Base-by-base conservation (phyloP, 2,888 invertebrate genomes). In the Crocallis elinguaria region DNA sequence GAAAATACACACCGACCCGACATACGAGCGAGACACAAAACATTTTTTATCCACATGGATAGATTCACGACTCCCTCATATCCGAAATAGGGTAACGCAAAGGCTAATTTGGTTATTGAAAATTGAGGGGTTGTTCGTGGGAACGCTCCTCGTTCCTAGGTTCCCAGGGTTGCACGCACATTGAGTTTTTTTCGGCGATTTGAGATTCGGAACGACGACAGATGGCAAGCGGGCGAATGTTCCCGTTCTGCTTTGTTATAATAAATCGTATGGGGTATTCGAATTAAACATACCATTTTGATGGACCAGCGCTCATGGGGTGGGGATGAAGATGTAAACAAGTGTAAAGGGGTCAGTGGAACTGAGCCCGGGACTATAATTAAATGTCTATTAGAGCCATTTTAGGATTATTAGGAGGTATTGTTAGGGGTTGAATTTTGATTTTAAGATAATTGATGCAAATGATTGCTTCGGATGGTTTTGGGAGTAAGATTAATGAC, bases 111-210 rank as follows among this genome's bases (percentile, higher is more conserved):
- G 92, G 91, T 92, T 92, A 92, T 92, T 91, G 91, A 88, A 89
- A 88, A 90, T 90, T 88, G 90, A 88, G 92, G 92, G 92, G 92
- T 92, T 86, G 91, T 88, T 92, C 94, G 94, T 94, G 94, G 94
- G 94, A 94, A 94, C 92, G 92, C 91, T 88, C 84, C 87, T 82
- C 84, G 90, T 84, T 88, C 86, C 87, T 86, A 83, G 92, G 93
- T 94, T 94, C 94, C 94, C 94, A 94, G 92, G 92, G 92, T 87
- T 86, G 88, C 82, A 82, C 85, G 88, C 91, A 89, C 88, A 89
- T 89, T 89, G 86, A 85, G 88, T 87, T 89, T 89, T 88, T 91
- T 90, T 86, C 79, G 79, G 82, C 77, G 75, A 81, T 82, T 75
- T 79, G 84, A 86, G 86, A 88, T 88, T 88, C 86, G 87, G 88